A percentile compares a stretch with the other conserved stretches of the same genome.
phyloP scores from a whole-genome alignment of 2,888 invertebrate species.

The Tinea semifulvella region DNA sequence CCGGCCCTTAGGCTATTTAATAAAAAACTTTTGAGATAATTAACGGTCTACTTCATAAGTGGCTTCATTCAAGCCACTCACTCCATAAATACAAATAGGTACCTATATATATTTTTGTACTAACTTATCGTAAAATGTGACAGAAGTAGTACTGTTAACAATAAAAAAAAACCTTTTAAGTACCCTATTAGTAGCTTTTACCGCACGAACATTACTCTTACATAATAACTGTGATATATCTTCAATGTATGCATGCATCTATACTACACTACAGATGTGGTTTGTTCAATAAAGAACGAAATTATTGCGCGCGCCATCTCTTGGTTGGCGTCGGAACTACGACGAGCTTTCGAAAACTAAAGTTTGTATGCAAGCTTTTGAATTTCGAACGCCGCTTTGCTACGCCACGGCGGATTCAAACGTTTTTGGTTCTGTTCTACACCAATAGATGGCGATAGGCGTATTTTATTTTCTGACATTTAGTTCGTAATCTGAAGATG shows the following conservation, averaged over 20 bases:
- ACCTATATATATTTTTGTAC: no score
- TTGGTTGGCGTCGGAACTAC: slow-evolving; percentile 37
- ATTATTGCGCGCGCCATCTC: slow-evolving; percentile 40
- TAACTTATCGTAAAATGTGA: no score
- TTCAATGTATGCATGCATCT: slow-evolving; percentile 5
- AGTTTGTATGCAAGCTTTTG: slow-evolving; percentile 19
- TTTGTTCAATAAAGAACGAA: slow-evolving; percentile 44
- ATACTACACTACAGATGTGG: slow-evolving; percentile 36
- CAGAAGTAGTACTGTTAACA: no score
- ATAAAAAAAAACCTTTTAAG: background rate
- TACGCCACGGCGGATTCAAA: background rate
- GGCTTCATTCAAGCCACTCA: no score
- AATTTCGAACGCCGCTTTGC: slow-evolving; percentile 11
- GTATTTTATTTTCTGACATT: no score
- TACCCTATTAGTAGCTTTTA: background rate
- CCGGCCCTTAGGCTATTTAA: no score
- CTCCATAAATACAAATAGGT: no score
- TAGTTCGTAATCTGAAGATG: no score
- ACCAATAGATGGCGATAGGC: slow-evolving; percentile 38
- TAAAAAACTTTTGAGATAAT: no score
- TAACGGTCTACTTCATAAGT: no score
- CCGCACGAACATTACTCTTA: slow-evolving; percentile 8
- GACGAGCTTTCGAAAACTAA: slow-evolving; percentile 14
- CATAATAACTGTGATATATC: slow-evolving; percentile 22
- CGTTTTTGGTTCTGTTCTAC: slow-evolving; percentile 17